Evolutionary conservation across 2,113 vertebrate species (phyloP), one percentile per base, ranked within the genome.

Genomic region (Acanthochromis polyacanthus): DNA sequence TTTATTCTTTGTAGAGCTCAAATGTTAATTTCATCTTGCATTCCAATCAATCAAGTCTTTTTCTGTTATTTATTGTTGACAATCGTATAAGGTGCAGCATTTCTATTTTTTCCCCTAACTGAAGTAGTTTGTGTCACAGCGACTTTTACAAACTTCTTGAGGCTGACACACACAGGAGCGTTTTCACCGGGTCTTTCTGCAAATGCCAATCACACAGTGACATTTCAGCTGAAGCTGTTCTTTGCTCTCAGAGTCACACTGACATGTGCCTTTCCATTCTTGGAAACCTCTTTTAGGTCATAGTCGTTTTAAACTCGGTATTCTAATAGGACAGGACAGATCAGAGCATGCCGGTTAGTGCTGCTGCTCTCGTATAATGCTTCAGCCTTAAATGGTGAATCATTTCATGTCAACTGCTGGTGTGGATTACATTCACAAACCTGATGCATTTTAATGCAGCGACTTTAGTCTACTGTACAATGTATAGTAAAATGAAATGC

Each of bases 41-140:
- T 90, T 89, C 70, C 78, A 84, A 71, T 82, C 65, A 22, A 45
- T 73, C 65, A 11, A 66, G 65, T 65, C 46, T 4, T 85, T 81
- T 81, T 84, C 65, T 87, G 69, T 93, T 89, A 94, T 94, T 93
- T 94, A 94, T 94, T 94, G 64, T 77, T 81, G 93, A 93, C 92
- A 92, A 94, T 94, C 88, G 19, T 73, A 32, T 81, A 50, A 63
- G 71, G 67, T 74, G 82, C 71, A 72, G 40, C 66, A 11, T 57
- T 64, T 78, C 1, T 5, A 11, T 22, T 62, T 12, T 66, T 43
- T 48, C 16, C 20, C 10, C 12, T 43, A n/a, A 80, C 32, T 64
- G 57, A 81, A 32, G 51, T n/a, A 17, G 50, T 70, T 82, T 55
- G 53, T 75, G 22, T 80, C 71, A 50, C 23, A 3, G 10, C 45